A percentile compares a stretch with the other conserved stretches of the same genome.
phyloP scores from a whole-genome alignment of 2,113 vertebrate genomes.

The Motacilla alba region DNA sequence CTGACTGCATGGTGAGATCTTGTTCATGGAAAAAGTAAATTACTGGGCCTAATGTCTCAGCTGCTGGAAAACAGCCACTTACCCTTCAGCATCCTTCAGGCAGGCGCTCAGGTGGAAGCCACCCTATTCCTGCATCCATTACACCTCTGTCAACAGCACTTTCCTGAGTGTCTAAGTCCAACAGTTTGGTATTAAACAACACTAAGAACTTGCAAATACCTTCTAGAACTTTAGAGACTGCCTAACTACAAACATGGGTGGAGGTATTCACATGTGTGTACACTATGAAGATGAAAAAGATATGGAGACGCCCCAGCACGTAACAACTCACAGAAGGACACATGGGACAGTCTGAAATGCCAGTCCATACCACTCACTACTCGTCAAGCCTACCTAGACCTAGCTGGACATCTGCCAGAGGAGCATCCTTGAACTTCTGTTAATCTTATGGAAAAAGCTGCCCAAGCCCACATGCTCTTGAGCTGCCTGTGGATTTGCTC shows the following conservation, averaged over 20 bases:
- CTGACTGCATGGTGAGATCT: neutral
- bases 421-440: neutral
- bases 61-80: neutral
- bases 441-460: neutral
- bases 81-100: neutral
- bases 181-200: neutral
- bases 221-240: neutral
- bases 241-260: neutral
- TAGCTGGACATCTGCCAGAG: neutral
- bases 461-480: neutral
- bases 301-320: rapidly evolving
- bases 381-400: neutral
- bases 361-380: neutral
- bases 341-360: neutral
- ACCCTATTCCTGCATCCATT: neutral
- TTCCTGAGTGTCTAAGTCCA: neutral
- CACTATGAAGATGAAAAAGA: neutral
- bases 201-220: neutral
- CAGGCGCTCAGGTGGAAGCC: neutral
- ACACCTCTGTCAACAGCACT: neutral
- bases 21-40: neutral
- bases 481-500: neutral
- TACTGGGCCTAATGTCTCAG: neutral
- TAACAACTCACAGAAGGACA: neutral
- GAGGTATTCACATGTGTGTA: rapidly evolving